Percentiles rank a stretch among this genome's conserved stretches.
phyloP scores from a whole-genome alignment of 2,888 invertebrate genomes.

The Carabus problematicus region DNA sequence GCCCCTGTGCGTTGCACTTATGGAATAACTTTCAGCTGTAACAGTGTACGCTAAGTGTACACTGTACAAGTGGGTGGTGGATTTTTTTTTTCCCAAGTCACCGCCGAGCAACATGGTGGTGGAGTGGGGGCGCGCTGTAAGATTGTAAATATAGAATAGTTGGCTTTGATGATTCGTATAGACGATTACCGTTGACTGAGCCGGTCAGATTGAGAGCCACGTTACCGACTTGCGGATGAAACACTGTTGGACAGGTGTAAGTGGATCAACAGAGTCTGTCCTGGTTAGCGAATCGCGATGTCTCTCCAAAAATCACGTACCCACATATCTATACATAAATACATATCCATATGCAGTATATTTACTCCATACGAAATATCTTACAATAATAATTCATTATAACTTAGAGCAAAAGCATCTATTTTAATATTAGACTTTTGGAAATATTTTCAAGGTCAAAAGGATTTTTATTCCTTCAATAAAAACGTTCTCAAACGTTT shows the following conservation, averaged over 20 bases:
- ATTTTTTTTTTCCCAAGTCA: background rate
- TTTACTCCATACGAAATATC: too few species aligned
- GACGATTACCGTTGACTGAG: slow-evolving; percentile 46
- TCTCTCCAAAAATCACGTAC: background rate
- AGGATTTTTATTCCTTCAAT: too few species aligned
- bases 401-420: too few species aligned
- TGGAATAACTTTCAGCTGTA: too few species aligned
- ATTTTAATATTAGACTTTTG: too few species aligned
- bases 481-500: too few species aligned
- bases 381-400: too few species aligned
- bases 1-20: background rate
- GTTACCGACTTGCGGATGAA: slow-evolving; percentile 34
- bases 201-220: slow-evolving; percentile 43
- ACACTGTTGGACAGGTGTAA: slow-evolving; percentile 13
- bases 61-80: background rate
- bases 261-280: slow-evolving; percentile 1
- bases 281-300: background rate
- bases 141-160: slow-evolving; percentile 47
- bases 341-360: too few species aligned
- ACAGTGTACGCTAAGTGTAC: too few species aligned
- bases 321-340: too few species aligned
- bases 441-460: too few species aligned
- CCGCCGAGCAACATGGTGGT: background rate
- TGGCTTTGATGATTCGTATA: slow-evolving; percentile 48
- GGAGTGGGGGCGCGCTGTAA: background rate